A percentile compares a stretch with the other conserved stretches of the same genome.
These are phyloP conservation scores for Alethe diademata DNA, from an alignment of 2,113 vertebrate species.

Conservation along the genomic window DNA sequence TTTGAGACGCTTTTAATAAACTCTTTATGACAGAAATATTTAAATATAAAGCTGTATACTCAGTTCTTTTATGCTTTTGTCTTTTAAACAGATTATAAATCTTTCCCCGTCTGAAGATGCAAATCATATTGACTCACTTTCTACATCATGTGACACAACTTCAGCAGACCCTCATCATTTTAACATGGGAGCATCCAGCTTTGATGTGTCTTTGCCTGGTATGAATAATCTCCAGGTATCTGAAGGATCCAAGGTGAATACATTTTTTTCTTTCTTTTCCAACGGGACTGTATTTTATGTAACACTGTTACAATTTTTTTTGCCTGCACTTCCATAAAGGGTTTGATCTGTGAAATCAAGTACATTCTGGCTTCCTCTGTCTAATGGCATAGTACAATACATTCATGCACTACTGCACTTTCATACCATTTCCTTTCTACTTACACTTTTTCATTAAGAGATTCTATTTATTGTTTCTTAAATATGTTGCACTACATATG, in stretches of 20 bases:
- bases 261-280: slow-evolving; percentile 68
- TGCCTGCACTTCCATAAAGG: neutral
- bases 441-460: neutral
- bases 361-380: neutral
- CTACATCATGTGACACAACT: slow-evolving; percentile 76
- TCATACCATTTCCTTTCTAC: neutral
- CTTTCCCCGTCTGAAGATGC: slow-evolving; percentile 87
- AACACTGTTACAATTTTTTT: neutral
- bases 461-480: neutral
- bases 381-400: neutral
- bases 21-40: neutral
- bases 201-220: slow-evolving; percentile 82
- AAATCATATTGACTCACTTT: slow-evolving; percentile 79
- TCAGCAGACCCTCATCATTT: slow-evolving; percentile 79
- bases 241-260: slow-evolving; percentile 88
- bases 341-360: neutral
- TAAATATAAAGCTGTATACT: neutral
- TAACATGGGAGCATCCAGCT: slow-evolving; percentile 79
- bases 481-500: neutral
- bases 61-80: neutral
- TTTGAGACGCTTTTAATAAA: neutral
- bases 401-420: neutral
- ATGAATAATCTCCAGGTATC: slow-evolving; percentile 89
- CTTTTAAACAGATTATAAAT: slow-evolving; percentile 83
- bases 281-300: slow-evolving; percentile 8